Base-by-base conservation (phyloP, 2,888 invertebrate genomes). In the Drosophila leonis region DNA sequence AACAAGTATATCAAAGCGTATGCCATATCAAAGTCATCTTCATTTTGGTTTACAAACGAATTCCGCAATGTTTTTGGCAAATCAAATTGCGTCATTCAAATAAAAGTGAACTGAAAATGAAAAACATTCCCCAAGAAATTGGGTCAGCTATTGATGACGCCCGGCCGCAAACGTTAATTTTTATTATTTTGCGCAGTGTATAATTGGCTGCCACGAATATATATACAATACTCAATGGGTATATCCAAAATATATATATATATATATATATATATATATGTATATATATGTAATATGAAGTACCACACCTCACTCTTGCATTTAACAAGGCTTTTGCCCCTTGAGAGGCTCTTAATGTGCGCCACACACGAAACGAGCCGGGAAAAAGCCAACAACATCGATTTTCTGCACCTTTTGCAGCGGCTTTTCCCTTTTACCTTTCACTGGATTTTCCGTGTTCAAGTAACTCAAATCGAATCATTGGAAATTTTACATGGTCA, bases 401-500 rank as follows among this genome's bases (percentile, higher is more conserved):
- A 85, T 82, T 82, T 85, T 85, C 54, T 65, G 60, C 75, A 70
- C 70, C 77, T 77, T 78, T 63, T 52, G 20, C 56, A 63, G 59
- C 35, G 76, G 49, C 24, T 72, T 78, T 76, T 60, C 65, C 27
- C 13, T 59, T 68, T 68, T 39, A 35, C 68, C 20, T 67, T 72
- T 65, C 41, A 68, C 31, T 63, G 78, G 72, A 44, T 78, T 62
- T 79, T 65, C 35, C 61, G n/a, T 48, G 41, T 31, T 18, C 65
- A 70, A 68, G 82, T 62, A 71, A 65, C 65, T 67, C 59, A 80
- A 78, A 83, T 88, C 78, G 83, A 85, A 83, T 85, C 80, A 88
- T 80, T 78, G 80, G 69, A 56, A 82, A 69, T 67, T 65, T 46
- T 68, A 62, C 61, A 64, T 55, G 63, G 57, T 49, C 59, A 68